Evolutionary conservation across 2,113 vertebrate genomes (phyloP).

Genomic region (Dromaius novaehollandiae): DNA sequence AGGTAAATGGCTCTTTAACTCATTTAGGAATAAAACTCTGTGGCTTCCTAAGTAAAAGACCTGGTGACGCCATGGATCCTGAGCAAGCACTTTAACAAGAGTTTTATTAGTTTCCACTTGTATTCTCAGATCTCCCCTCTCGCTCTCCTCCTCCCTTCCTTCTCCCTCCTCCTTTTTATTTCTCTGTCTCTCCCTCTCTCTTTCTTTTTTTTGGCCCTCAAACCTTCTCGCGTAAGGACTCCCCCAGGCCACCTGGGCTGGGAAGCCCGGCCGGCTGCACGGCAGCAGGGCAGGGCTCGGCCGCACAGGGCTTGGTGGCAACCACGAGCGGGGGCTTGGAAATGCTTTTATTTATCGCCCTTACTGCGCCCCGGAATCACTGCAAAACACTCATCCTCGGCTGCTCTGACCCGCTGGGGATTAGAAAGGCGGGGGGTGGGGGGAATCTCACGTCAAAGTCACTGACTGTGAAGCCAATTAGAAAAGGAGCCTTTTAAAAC

Average conservation of each 20-base stretch:
- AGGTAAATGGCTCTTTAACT: slow-evolving; percentile 97
- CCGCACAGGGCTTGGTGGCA: neutral
- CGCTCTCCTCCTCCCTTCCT: neutral
- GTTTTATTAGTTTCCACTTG: slow-evolving; percentile 70
- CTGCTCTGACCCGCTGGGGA: neutral
- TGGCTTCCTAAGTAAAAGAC: slow-evolving; percentile 80
- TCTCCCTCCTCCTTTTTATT: neutral
- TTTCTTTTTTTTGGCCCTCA: fast-evolving
- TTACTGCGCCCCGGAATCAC: neutral
- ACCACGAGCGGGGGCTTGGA: neutral
- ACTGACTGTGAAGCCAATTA: neutral
- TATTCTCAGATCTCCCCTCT: neutral
- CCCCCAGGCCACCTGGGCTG: neutral
- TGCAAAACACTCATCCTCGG: neutral
- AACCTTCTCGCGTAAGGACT: neutral
- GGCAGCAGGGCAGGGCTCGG: neutral
- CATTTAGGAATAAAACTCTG: slow-evolving; percentile 88
- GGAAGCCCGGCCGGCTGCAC: neutral
- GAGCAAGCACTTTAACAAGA: slow-evolving; percentile 68
- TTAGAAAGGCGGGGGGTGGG: neutral
- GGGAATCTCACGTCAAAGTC: neutral
- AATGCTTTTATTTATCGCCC: neutral
- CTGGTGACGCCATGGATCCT: slow-evolving; percentile 74
- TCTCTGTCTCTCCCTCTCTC: fast-evolving
- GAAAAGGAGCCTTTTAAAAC: neutral